Evolutionary conservation across 2,113 vertebrate species (phyloP).

Genomic region (Periophthalmus modestus): DNA sequence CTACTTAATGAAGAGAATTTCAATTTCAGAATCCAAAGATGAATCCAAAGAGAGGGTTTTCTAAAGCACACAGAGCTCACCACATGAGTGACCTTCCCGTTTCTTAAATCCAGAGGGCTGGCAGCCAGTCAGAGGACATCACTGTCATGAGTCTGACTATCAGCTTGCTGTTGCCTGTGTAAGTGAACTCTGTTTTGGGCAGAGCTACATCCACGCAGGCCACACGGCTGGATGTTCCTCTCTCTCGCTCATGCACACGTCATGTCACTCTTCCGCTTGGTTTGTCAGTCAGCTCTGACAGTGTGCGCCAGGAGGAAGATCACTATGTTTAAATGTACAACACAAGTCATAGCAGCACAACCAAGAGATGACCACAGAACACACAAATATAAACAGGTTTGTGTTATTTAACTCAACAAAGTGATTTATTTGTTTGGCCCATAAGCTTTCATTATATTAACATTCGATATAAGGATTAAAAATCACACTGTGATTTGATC

Average conservation of each 20-base stretch:
- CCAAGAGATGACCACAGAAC: background rate
- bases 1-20: background rate
- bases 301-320: conserved; percentile 62
- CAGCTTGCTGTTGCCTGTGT: conserved; percentile 38
- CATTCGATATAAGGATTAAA: background rate
- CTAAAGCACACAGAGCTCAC: conserved; percentile 40
- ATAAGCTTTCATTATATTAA: background rate
- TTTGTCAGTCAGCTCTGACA: conserved; percentile 56
- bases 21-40: background rate
- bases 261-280: conserved; percentile 77
- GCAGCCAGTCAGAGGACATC: conserved; percentile 74
- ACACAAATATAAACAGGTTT: background rate
- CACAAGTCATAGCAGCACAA: conserved; percentile 6
- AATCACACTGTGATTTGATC: too few species aligned
- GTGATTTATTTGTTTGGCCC: background rate
- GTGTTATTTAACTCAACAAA: background rate
- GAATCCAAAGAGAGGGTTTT: background rate
- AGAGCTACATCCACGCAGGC: conserved; percentile 48
- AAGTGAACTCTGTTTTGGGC: conserved; percentile 65
- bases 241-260: conserved; percentile 46
- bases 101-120: conserved; percentile 63
- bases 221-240: conserved; percentile 37
- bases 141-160: conserved; percentile 71
- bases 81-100: conserved; percentile 56
- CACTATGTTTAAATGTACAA: conserved; percentile 36